Evolutionary conservation across 2,888 invertebrate genomes (phyloP).

Genomic region (Polyommatus icarus): DNA sequence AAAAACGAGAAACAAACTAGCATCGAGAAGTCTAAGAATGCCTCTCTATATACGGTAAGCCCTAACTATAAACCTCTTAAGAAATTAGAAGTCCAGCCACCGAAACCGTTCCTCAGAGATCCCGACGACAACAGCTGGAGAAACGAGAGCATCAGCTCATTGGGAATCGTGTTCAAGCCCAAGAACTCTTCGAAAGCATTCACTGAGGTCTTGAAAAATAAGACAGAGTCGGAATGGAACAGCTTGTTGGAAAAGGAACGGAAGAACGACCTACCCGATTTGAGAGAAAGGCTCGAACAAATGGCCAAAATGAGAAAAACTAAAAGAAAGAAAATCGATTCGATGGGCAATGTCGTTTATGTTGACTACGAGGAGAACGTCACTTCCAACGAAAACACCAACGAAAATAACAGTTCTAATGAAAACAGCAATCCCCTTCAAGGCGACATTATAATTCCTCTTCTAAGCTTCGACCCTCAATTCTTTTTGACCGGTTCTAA

Average conservation of each 20-base stretch:
- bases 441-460: slow-evolving; percentile 7
- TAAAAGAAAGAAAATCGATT: slow-evolving; percentile 62
- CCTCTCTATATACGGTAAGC: slow-evolving; percentile 57
- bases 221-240: slow-evolving; percentile 65
- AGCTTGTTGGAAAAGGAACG: slow-evolving; percentile 54
- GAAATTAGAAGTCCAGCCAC: slow-evolving; percentile 65
- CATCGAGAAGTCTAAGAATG: slow-evolving; percentile 51
- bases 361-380: slow-evolving; percentile 63
- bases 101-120: slow-evolving; percentile 61
- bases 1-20: slow-evolving; percentile 58
- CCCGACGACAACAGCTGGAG: slow-evolving; percentile 76
- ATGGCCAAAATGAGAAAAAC: slow-evolving; percentile 67
- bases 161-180: slow-evolving; percentile 74
- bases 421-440: background rate
- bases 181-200: slow-evolving; percentile 72
- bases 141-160: slow-evolving; percentile 71
- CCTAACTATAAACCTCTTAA: slow-evolving; percentile 69
- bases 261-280: slow-evolving; percentile 59
- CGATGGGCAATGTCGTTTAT: slow-evolving; percentile 59
- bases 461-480: slow-evolving; percentile 21
- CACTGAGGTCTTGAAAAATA: slow-evolving; percentile 70
- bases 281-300: slow-evolving; percentile 67
- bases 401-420: slow-evolving; percentile 22
- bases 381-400: slow-evolving; percentile 50
- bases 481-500: slow-evolving; percentile 3